Evolutionary conservation across 2,797 vertebrate genomes (phyloP).

Genomic region (Oophaga sylvatica): DNA sequence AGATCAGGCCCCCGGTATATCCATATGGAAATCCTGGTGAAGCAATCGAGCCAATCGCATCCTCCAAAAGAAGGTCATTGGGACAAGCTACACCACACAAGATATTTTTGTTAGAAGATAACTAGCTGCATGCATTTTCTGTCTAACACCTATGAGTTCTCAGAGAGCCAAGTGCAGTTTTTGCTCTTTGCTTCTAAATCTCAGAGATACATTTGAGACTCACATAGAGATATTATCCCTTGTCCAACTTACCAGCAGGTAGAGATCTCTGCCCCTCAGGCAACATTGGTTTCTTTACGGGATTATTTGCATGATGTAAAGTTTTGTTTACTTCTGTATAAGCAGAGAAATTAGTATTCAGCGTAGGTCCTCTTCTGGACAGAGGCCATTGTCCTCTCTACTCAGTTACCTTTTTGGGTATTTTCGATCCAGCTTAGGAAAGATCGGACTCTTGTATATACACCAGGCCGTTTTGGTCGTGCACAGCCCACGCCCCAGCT

Average conservation of each 20-base stretch:
- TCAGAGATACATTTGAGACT: background rate
- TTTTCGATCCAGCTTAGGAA: slow-evolving; percentile 60
- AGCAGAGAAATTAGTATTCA: background rate
- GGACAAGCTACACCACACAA: slow-evolving; percentile 48
- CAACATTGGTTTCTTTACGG: background rate
- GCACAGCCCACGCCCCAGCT: slow-evolving; percentile 54
- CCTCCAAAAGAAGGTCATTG: slow-evolving; percentile 48
- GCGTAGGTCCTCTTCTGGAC: background rate
- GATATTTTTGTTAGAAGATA: background rate
- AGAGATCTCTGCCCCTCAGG: background rate
- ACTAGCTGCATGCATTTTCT: background rate
- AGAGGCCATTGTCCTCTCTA: background rate
- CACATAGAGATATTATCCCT: no score
- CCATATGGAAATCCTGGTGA: slow-evolving; percentile 38
- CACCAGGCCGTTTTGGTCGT: slow-evolving; percentile 41
- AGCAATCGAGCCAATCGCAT: slow-evolving; percentile 47
- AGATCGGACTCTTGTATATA: slow-evolving; percentile 44
- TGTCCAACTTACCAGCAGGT: background rate
- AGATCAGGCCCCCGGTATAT: background rate
- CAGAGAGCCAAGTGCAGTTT: background rate
- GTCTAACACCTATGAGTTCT: background rate
- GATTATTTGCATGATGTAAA: background rate
- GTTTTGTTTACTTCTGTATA: background rate
- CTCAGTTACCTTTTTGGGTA: slow-evolving; percentile 44
- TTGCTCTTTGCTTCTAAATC: background rate